These are phyloP conservation scores for Circaetus gallicus DNA, from an alignment of 2,113 vertebrate species.

Conservation along the genomic window DNA sequence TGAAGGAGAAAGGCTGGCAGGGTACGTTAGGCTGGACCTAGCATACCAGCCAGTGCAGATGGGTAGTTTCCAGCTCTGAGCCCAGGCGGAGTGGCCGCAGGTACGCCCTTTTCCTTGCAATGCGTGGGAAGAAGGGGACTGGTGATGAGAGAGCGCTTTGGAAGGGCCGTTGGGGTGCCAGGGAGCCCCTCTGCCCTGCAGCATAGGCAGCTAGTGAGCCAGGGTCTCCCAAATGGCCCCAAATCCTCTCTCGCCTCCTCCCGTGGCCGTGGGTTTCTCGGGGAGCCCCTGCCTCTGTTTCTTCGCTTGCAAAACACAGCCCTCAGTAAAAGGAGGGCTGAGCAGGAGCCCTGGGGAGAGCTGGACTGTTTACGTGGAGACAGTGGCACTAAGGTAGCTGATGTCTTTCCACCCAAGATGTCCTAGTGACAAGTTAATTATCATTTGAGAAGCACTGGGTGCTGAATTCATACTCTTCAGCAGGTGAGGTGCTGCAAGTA, in stretches of 20 bases:
- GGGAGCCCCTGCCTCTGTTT: background rate
- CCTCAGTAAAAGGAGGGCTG: background rate
- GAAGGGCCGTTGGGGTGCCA: background rate
- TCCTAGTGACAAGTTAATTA: background rate
- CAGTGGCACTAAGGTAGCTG: background rate
- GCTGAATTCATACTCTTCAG: background rate
- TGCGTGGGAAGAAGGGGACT: background rate
- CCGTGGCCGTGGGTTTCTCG: rapidly evolving
- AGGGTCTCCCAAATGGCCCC: background rate
- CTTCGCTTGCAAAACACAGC: background rate
- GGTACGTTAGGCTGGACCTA: background rate
- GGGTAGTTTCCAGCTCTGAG: background rate
- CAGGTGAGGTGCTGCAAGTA: background rate
- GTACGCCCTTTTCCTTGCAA: background rate
- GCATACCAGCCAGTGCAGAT: background rate
- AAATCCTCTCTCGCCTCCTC: background rate
- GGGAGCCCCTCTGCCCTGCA: background rate
- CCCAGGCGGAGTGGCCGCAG: background rate
- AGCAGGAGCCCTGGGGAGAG: background rate
- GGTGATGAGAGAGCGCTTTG: rapidly evolving
- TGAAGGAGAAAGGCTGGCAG: background rate
- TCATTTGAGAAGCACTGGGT: background rate
- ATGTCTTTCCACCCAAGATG: background rate
- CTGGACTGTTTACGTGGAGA: background rate
- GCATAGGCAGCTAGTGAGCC: background rate